Conservation (phyloP, 1,140 invertebrate genomes). For the Dryas iulia region DNA sequence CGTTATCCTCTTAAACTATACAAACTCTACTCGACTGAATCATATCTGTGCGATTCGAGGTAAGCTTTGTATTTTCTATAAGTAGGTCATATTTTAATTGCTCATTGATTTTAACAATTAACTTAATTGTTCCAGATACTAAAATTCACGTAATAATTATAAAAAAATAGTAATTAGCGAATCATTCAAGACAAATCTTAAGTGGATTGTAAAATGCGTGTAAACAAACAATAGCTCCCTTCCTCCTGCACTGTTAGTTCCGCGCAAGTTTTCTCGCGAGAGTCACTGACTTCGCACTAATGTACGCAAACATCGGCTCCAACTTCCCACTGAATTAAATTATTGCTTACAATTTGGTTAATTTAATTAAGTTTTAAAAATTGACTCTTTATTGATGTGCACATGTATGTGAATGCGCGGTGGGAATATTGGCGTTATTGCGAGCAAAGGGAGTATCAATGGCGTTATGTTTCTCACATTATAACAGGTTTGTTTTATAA, state of each 20-base stretch:
- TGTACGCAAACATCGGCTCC: constrained; percentile 3
- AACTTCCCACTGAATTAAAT: neutral
- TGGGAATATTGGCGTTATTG: neutral
- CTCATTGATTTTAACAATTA: too few species aligned
- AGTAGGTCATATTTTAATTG: too few species aligned
- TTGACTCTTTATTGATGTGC: neutral
- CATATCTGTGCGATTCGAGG: too few species aligned
- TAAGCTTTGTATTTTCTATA: too few species aligned
- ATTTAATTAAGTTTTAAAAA: neutral
- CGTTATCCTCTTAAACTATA: too few species aligned
- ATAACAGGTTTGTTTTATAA: too few species aligned
- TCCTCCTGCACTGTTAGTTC: too few species aligned
- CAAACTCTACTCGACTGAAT: too few species aligned
- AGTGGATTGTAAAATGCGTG: neutral
- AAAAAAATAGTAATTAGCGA: too few species aligned
- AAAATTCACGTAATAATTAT: too few species aligned
- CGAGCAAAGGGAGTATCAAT: neutral
- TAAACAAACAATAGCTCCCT: neutral
- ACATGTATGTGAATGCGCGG: neutral
- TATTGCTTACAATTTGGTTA: neutral
- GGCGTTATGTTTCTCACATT: neutral
- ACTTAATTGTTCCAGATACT: too few species aligned
- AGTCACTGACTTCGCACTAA: constrained; percentile 12
- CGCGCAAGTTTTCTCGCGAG: constrained; percentile 13
- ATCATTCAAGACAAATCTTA: neutral